Evolutionary conservation across 1,140 invertebrate species (phyloP).

Genomic region (Lasaia peninsularis): DNA sequence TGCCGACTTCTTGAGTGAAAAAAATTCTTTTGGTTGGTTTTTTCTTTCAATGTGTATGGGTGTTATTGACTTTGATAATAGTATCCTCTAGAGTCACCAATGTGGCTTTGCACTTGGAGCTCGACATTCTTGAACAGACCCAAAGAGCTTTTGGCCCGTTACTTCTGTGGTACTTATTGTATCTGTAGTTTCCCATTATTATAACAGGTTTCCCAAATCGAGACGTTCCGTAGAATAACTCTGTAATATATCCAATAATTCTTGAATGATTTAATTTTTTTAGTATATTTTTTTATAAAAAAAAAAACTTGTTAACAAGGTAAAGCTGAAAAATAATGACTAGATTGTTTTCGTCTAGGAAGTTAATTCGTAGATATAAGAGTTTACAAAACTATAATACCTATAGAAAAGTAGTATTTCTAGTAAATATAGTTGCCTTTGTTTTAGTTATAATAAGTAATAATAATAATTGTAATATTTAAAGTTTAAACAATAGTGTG

Average conservation of each 20-base stretch:
- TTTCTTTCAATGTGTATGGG: conserved; percentile 22
- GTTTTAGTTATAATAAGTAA: too few relatives aligned
- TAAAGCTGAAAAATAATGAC: too few relatives aligned
- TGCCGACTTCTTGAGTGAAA: too few relatives aligned
- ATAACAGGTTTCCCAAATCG: conserved; percentile 40
- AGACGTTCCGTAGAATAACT: conserved; percentile 26
- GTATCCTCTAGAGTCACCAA: conserved; percentile 19
- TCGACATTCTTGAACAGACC: conserved; percentile 29
- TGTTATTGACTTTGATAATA: conserved; percentile 17
- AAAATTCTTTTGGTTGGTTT: background rate
- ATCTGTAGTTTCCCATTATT: conserved; percentile 33
- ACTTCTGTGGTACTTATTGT: conserved; percentile 30
- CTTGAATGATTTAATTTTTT: background rate
- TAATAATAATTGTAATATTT: too few relatives aligned
- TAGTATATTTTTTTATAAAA: too few relatives aligned
- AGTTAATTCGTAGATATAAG: too few relatives aligned
- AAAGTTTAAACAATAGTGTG: too few relatives aligned
- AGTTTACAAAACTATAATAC: too few relatives aligned
- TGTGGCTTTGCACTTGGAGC: conserved; percentile 29
- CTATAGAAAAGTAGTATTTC: too few relatives aligned
- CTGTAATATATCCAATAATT: conserved; percentile 7
- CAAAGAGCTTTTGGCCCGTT: conserved; percentile 31
- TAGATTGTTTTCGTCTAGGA: too few relatives aligned
- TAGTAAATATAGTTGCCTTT: too few relatives aligned
- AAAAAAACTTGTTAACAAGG: too few relatives aligned